These are phyloP conservation scores for Drosophila trapezifrons DNA, from an alignment of 1,140 invertebrate genomes.

Conservation along the genomic window DNA sequence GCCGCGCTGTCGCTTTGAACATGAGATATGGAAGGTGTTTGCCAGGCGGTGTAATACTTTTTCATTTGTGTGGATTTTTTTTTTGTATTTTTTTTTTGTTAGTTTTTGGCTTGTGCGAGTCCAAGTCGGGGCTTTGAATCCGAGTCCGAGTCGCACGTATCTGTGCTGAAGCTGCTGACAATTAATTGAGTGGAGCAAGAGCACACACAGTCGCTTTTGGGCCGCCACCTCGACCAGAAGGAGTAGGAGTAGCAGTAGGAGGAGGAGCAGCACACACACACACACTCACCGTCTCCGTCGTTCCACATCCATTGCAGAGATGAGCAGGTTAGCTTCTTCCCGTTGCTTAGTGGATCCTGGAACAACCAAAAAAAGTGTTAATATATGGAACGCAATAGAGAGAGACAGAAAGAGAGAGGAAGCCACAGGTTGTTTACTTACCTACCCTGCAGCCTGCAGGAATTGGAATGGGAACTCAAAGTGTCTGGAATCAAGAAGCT, in stretches of 20 bases:
- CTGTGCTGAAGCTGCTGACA: slow-evolving; percentile 34
- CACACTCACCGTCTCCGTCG: slow-evolving; percentile 72
- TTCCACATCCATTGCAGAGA: slow-evolving; percentile 64
- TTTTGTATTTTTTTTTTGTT: background rate
- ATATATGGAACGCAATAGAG: too few species aligned
- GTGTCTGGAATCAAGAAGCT: slow-evolving; percentile 12
- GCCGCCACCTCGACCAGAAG: slow-evolving; percentile 6
- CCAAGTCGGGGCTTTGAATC: slow-evolving; percentile 17
- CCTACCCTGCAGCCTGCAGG: slow-evolving; percentile 6
- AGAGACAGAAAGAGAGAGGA: background rate
- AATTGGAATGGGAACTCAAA: slow-evolving; percentile 6
- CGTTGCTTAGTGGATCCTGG: slow-evolving; percentile 10
- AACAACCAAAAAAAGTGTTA: background rate
- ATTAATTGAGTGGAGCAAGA: slow-evolving; percentile 49
- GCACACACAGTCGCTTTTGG: slow-evolving; percentile 30
- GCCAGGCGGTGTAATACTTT: slow-evolving; percentile 69
- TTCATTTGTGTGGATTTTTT: slow-evolving; percentile 33
- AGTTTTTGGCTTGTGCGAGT: slow-evolving; percentile 25
- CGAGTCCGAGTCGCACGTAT: slow-evolving; percentile 31
- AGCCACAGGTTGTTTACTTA: slow-evolving; percentile 8
- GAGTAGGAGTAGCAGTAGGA: background rate
- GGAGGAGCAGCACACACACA: background rate
- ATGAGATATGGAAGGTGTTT: slow-evolving; percentile 79
- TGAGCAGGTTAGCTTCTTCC: background rate
- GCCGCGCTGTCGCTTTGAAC: slow-evolving; percentile 66